phyloP scores from a whole-genome alignment of 37 sponge, comb jelly and placozoan genomes.

The Hormiphora californensis region DNA sequence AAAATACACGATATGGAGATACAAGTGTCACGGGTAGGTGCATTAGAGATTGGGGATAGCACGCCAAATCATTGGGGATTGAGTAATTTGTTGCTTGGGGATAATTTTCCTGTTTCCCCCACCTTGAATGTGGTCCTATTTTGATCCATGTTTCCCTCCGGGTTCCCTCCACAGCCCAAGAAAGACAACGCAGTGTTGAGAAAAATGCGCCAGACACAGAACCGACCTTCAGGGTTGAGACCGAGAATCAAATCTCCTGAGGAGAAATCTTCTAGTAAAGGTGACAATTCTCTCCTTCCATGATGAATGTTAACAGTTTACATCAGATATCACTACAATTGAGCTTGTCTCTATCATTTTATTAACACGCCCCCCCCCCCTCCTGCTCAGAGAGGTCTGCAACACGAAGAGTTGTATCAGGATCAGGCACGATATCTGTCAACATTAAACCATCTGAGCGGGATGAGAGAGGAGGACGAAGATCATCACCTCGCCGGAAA shows the following conservation, averaged over 20 bases:
- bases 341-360: too few species aligned
- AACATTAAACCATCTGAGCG: slow-evolving; percentile 42
- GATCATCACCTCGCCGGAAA: background rate
- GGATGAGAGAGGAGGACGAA: background rate
- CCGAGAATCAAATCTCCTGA: background rate
- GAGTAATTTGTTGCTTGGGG: background rate
- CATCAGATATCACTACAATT: too few species aligned
- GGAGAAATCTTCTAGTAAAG: slow-evolving; percentile 10
- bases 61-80: background rate
- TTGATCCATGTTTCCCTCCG: background rate
- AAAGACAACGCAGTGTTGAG: slow-evolving; percentile 50
- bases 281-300: background rate
- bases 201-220: slow-evolving; percentile 16
- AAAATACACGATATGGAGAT: slow-evolving; percentile 29
- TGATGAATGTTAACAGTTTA: background rate
- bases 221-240: background rate
- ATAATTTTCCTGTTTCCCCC: background rate
- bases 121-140: background rate
- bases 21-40: background rate
- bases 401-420: slow-evolving; percentile 22
- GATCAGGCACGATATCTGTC: slow-evolving; percentile 35
- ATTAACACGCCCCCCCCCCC: too few species aligned
- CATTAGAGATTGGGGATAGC: background rate
- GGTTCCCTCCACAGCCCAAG: background rate
- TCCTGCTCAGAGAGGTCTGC: too few species aligned